phyloP scores from a whole-genome alignment of 2,797 vertebrate genomes.

The Crenuchus spilurus region DNA sequence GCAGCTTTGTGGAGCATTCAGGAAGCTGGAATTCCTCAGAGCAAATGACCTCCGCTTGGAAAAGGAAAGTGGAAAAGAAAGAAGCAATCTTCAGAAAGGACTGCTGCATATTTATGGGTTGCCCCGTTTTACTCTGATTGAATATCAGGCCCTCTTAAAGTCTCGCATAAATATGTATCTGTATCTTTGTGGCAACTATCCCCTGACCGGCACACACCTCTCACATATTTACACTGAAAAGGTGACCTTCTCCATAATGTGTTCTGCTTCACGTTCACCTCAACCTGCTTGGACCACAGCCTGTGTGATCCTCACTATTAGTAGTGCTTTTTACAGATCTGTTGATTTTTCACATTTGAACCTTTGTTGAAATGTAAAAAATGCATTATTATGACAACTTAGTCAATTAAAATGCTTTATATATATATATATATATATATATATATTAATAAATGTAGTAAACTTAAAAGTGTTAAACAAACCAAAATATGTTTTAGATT shows the following conservation, averaged over 20 bases:
- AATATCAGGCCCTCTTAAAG: background rate
- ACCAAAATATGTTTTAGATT: no score
- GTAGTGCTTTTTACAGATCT: background rate
- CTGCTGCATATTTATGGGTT: background rate
- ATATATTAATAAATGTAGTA: no score
- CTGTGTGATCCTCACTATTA: background rate
- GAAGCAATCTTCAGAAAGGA: constrained; percentile 67
- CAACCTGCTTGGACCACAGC: background rate
- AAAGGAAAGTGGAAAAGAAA: constrained; percentile 76
- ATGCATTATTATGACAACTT: no score
- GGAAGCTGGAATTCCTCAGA: constrained; percentile 80
- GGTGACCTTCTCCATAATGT: background rate
- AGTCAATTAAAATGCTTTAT: no score
- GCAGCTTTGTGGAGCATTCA: constrained; percentile 82
- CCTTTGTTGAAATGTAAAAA: no score
- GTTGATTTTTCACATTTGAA: no score
- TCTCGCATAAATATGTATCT: constrained; percentile 8
- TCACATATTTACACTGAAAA: background rate
- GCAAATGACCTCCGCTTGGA: constrained; percentile 74
- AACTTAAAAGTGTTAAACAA: no score
- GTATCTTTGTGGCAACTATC: background rate
- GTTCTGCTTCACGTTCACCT: background rate
- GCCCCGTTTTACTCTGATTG: background rate
- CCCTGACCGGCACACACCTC: background rate
- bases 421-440: no score